Evolutionary conservation across 2,113 vertebrate genomes (phyloP), one percentile per base, ranked within the genome.

Genomic region (Scolopax mira): DNA sequence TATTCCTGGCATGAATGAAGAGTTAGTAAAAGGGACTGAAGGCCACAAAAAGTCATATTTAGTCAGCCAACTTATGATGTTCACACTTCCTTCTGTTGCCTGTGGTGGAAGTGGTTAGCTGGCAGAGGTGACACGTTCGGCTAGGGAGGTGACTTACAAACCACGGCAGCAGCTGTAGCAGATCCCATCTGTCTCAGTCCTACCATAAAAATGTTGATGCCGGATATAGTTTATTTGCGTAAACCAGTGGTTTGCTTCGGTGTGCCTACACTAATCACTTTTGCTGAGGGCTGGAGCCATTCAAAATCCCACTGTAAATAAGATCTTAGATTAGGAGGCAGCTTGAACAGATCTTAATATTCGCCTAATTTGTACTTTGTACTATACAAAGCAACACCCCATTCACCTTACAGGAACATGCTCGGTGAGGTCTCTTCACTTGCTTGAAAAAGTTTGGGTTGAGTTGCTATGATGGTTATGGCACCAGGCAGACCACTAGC

Each of bases 351-450:
- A 83, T 42, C 3, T 11, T 57, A 14, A 25, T 42, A 65, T 30
- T 84, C 25, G 54, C 54, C 17, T 35, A 61, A 72, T 52, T 85
- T 24, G 21, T 6, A 8, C 7, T 93, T 61, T 51, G 30, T 62
- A 41, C 46, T 17, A 4, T 4, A 13, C 8, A 13, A 57, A 42
- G 31, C 42, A 89, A 35, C 6, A 12, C 18, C n/a, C 12, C 4
- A 0, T 48, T 66, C 9, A 35, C 16, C 27, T 55, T 39, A n/a
- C 0, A 1, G 46, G n/a, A 82, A 33, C 18, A 18, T 0, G 3
- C 23, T 18, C 23, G 35, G 11, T 2, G 0, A 7, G 12, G 3
- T 35, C 37, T 37, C 58, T 61, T 58, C 4, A 0, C 22, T n/a
- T 37, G 71, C 55, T 31, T 33, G 62, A 30, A 21, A 28, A 48